Evolutionary conservation across 2,888 invertebrate species (phyloP), one percentile per base, ranked within the genome.

Genomic region (Rhaphigaster nebulosa): DNA sequence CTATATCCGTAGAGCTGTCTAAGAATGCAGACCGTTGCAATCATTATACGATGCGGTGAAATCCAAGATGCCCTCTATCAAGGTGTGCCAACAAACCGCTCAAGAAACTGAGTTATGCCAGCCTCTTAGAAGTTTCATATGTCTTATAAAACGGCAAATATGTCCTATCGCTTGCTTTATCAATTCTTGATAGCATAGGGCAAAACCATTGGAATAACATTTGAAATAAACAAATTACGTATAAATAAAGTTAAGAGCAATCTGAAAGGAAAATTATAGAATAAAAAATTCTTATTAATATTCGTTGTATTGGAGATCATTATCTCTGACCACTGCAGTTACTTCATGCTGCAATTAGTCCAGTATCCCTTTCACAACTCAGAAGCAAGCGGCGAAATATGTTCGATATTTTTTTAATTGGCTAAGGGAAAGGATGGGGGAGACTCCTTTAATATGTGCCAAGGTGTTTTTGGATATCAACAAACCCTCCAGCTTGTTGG

Each of bases 11-110:
- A 38, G 20, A 38, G 0, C 23, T 8, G 38, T 1, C 34, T 8
- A 76, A 76, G 70, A 76, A 76, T 76, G 70, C 38, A 76, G 70
- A 76, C 34, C 70, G 20, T 18, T 76, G 70, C 70, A 38, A 76
- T 76, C 34, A 34, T 0, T 76, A 23, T 20, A 76, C 34, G 18
- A 26, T 6, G 34, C 34, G 38, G 70, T 76, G 70, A 76, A 76
- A 76, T 38, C 70, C 29, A 15, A 15, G 65, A 34, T 65, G 4
- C 20, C 23, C 29, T 23, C 34, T 29, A 34, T 29, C 20, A 38
- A 76, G 34, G 34, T 34, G 70, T 76, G 20, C 38, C 70, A 76
- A 38, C 70, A 18, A 76, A 2, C 4, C 70, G 34, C 1, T 20
- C 70, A 3, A 38, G 20, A 1, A 76, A 38, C 34, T 38, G 38